phyloP scores from a whole-genome alignment of 2,888 invertebrate genomes.

The Abscondita cerata region DNA sequence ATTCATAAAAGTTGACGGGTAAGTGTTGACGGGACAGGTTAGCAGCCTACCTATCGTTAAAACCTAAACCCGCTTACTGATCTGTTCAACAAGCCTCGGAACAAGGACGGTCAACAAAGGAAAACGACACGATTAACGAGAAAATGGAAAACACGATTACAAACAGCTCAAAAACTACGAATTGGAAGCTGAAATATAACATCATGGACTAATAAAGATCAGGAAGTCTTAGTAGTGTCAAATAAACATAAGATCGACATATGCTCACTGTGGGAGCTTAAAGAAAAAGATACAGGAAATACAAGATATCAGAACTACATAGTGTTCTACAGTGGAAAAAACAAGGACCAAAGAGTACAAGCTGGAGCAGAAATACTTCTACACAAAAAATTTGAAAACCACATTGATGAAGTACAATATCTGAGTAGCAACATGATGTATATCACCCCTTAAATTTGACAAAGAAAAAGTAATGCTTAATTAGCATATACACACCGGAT shows the following conservation, averaged over 20 bases:
- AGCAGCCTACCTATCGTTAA: neutral
- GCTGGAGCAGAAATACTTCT: neutral
- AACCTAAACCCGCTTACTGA: neutral
- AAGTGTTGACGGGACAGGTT: neutral
- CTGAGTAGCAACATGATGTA: neutral
- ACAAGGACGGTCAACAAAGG: neutral
- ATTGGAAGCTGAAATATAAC: no score
- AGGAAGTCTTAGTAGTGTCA: conserved; percentile 1
- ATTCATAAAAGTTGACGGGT: neutral
- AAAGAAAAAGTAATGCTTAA: neutral
- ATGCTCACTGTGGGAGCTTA: conserved; percentile 1
- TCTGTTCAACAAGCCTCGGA: neutral
- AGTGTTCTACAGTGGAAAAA: conserved; percentile 12
- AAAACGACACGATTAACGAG: neutral
- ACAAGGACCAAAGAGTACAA: conserved; percentile 6
- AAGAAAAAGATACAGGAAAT: conserved; percentile 9
- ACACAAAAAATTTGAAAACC: conserved; percentile 4
- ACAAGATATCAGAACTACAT: neutral
- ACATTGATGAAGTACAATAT: neutral
- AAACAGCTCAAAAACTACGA: neutral
- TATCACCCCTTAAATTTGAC: neutral
- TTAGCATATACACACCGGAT: neutral
- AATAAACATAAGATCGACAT: conserved; percentile 1
- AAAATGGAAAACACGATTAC: neutral
- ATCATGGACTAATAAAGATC: no score